Percentiles rank a stretch among this genome's conserved stretches.
These are phyloP conservation scores for Agelas oroides DNA, from an alignment of 37 sponge, comb jelly and placozoan genomes.

Conservation along the genomic window DNA sequence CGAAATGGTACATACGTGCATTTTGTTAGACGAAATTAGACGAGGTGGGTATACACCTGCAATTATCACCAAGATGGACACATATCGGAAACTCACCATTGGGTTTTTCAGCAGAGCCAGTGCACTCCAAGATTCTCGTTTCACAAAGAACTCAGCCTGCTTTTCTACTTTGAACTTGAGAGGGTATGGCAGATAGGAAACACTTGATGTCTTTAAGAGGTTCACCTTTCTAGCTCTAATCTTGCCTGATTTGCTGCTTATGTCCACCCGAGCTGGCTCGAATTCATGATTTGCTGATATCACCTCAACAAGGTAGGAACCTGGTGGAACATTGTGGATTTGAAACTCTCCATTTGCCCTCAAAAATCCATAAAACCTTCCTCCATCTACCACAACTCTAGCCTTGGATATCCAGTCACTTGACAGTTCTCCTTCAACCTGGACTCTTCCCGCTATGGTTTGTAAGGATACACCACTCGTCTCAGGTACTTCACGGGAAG, in stretches of 20 bases:
- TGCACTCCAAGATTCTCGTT: constrained; percentile 87
- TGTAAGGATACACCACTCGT: no score
- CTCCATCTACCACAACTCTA: constrained; percentile 73
- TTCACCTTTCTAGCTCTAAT: constrained; percentile 89
- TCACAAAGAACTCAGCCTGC: constrained; percentile 87
- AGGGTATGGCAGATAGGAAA: constrained; percentile 81
- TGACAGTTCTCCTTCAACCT: no score
- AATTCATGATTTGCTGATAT: constrained; percentile 83
- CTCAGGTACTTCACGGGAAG: no score
- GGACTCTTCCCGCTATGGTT: no score
- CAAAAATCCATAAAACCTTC: constrained; percentile 73
- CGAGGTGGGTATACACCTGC: no score
- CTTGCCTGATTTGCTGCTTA: constrained; percentile 87
- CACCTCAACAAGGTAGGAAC: constrained; percentile 92
- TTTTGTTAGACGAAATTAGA: no score
- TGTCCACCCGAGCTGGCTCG: constrained; percentile 88
- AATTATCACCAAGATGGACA: no score
- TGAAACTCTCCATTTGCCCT: constrained; percentile 78
- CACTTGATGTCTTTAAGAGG: constrained; percentile 64
- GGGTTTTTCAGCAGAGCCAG: constrained; percentile 83
- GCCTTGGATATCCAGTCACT: constrained; percentile 46
- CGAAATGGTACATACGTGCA: no score
- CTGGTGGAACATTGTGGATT: constrained; percentile 81
- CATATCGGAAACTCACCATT: constrained; percentile 68
- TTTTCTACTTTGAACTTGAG: constrained; percentile 68